These are phyloP conservation scores for Zeugodacus cucurbitae DNA, from an alignment of 1,140 invertebrate genomes.

Conservation along the genomic window DNA sequence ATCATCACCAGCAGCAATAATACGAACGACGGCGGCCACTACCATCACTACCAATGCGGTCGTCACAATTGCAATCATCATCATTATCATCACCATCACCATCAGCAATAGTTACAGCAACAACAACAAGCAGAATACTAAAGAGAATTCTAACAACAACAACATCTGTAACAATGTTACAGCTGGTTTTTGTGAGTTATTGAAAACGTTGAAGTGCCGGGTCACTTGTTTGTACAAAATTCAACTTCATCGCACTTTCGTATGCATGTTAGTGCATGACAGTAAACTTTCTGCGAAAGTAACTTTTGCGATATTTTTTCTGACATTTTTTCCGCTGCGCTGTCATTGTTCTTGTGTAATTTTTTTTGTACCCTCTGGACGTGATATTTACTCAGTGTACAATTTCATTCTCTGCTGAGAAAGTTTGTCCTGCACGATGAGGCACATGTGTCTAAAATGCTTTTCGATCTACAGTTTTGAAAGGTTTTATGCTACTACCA, in stretches of 20 bases:
- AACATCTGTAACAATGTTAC: background rate
- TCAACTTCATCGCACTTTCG: background rate
- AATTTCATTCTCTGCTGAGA: background rate
- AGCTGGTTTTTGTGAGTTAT: background rate
- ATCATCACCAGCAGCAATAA: background rate
- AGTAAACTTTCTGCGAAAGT: background rate
- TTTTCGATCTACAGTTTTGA: background rate
- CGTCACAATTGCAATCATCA: constrained; percentile 9
- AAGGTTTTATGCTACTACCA: background rate
- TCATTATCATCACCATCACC: constrained; percentile 23
- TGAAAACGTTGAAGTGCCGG: background rate
- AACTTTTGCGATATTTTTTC: background rate
- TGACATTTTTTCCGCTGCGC: background rate
- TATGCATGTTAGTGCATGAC: background rate
- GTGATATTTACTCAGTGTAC: background rate
- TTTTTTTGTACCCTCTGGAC: background rate
- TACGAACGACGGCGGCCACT: background rate
- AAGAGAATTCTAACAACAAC: background rate
- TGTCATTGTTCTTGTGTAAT: background rate
- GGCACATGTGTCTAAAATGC: background rate
- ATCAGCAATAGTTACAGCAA: background rate
- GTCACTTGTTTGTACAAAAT: background rate
- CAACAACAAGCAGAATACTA: background rate
- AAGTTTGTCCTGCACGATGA: background rate
- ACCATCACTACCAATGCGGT: too few relatives aligned